Conservation (phyloP, 2,888 invertebrate species). For the Nephrotoma guestfalica region DNA sequence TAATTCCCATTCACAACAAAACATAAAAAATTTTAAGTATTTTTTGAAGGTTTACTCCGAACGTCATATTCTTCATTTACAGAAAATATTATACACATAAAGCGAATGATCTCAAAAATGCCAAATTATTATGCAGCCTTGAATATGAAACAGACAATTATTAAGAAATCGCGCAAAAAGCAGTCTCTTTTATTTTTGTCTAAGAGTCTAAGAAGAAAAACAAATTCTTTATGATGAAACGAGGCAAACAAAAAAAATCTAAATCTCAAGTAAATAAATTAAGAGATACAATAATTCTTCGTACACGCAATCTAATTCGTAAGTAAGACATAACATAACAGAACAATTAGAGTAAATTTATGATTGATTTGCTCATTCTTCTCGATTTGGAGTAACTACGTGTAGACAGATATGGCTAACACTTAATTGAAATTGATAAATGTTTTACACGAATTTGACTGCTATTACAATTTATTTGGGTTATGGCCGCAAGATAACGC, state of each 20-base stretch:
- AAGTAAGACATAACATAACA: not conserved
- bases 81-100: not conserved
- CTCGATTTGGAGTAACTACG: not conserved
- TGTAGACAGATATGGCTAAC: not conserved
- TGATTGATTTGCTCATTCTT: not conserved
- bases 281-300: not conserved
- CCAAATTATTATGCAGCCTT: not conserved
- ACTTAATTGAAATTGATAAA: not conserved
- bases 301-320: not conserved
- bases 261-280: not conserved
- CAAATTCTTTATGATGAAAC: not conserved
- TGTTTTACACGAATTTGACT: not conserved
- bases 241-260: not conserved
- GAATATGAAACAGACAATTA: not conserved
- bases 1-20: not conserved
- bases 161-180: not conserved
- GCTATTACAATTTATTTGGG: not conserved
- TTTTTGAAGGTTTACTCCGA: too few relatives aligned
- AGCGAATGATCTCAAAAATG: not conserved
- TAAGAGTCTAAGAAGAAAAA: not conserved
- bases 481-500: too few relatives aligned
- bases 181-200: not conserved
- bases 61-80: too few relatives aligned
- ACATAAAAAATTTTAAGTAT: not conserved
- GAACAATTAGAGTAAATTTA: not conserved